Base-by-base conservation (phyloP, 92 coral and sea anemone genomes). In the Parazoanthus swiftii region DNA sequence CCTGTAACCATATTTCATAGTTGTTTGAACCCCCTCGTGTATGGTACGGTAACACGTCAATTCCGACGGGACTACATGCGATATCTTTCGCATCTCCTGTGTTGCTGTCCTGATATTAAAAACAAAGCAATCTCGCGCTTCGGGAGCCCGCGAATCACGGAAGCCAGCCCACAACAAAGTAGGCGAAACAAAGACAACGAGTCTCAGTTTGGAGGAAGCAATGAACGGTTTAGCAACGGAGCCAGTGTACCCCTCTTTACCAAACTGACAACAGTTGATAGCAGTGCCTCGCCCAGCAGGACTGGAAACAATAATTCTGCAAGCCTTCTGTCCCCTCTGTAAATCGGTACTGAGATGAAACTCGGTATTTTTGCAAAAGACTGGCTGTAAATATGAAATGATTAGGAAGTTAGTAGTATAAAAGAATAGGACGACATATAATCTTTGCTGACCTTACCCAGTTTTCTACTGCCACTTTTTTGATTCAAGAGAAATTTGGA, bases 1-100 rank as follows among this genome's bases (percentile, higher is more conserved):
- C 87, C 87, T 3, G 79, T 84, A 0, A 71, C 87, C 35, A 84
- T 84, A 43, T 84, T 84, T n/a, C 87, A 84, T 46, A 84, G 87
- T 46, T 84, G 87, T 74, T 58, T 84, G 0, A 84, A 84, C 42
- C 87, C 87, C 1, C 66, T 84, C 16, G 87, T 84, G 65, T 84
- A 84, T 20, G 87, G 87, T 10, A 86, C 89, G 25, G 85, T 86
- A 13, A 90, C 89, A 8, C 90, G 89, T 25, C 89, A 89, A 39
- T 90, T 90, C 48, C 89, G 93, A 58, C 88, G 93, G 18, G 90
- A 90, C 42, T 90, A 84, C 44, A 85, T 93, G n/a, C 91, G 92
- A 33, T 95, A 95, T 72, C 90, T 95, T 21, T 93, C 98, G 1
- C 90, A 95, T 77, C 84, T 95, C 43, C 85, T 94, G 15, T 93